Base-by-base conservation (phyloP, 2,797 vertebrate species). In the Molossus alvarezi region DNA sequence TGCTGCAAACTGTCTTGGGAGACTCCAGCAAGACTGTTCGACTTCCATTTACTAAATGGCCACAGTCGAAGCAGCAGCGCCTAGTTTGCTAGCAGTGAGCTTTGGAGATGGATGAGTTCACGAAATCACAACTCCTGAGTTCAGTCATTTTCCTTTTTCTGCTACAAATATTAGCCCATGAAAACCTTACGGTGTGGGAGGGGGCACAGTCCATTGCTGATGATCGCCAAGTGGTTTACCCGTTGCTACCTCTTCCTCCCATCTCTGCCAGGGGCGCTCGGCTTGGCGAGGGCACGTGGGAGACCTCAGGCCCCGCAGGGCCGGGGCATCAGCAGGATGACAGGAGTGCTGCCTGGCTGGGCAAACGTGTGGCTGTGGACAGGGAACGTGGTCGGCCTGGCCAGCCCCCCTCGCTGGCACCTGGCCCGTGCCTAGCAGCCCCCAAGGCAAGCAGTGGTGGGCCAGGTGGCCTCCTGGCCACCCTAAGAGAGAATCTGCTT, bases 31-130 rank as follows among this genome's bases (percentile, higher is more conserved):
- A 57, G 76, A 25, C 88, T 53, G 71, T 83, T 45, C 65, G 79
- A 76, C 84, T 65, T 17, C 79, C 75, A 25, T 17, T 57, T 41
- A 29, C 87, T 69, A 71, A 65, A 60, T 15, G 69, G 77, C 84
- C 81, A 3, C 23, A n/a, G 90, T 95, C 89, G 93, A 6, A 75
- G 90, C 87, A 85, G 53, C 45, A 76, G 83, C 80, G 57, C 82
- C 51, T 75, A 23, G 21, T 27, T 81, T 72, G 65, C 80, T 7
- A 64, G 83, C 83, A 62, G 20, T 10, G 71, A 69, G 76, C 45
- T 88, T 53, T 25, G 4, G 83, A 94, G 88, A 95, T 1, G 72
- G 91, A 71, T 2, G 80, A 37, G 33, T 3, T 11, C 0, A 21
- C 45, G 93, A 96, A 87, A 84, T 82, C 62, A 55, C 76, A 58